Percentiles rank a stretch among this genome's conserved stretches.
phyloP scores from a whole-genome alignment of 2,888 invertebrate species.

The Philereme vetulata region DNA sequence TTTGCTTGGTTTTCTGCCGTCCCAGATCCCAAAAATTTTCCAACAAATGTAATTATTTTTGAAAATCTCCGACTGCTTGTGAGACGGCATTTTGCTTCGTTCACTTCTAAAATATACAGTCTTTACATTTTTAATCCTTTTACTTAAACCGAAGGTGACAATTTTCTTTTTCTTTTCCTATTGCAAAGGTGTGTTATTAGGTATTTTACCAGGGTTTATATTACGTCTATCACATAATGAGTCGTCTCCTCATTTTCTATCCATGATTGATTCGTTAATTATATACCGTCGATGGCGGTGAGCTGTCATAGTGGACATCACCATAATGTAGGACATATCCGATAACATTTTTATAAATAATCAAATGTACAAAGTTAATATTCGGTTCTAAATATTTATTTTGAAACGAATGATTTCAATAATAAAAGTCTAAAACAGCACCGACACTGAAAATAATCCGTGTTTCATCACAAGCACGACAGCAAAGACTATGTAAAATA shows the following conservation, averaged over 20 bases:
- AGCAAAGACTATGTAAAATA: conserved; percentile 23
- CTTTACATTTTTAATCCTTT: conserved; percentile 24
- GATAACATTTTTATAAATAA: too few species aligned
- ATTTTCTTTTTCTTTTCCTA: conserved; percentile 37
- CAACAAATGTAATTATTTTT: conserved; percentile 51
- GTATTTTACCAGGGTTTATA: conserved; percentile 45
- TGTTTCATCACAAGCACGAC: conserved; percentile 8
- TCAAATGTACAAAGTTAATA: neutral
- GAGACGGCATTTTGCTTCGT: conserved; percentile 32
- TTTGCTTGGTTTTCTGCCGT: conserved; percentile 46
- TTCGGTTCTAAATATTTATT: neutral
- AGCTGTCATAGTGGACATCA: conserved; percentile 1
- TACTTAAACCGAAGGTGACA: conserved; percentile 38
- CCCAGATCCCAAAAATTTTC: conserved; percentile 64
- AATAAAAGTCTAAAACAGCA: neutral
- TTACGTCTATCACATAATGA: conserved; percentile 45
- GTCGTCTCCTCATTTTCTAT: conserved; percentile 19
- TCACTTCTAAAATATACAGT: conserved; percentile 11
- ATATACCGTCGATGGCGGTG: conserved; percentile 2
- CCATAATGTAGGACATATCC: neutral
- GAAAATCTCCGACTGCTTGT: conserved; percentile 53
- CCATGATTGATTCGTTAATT: conserved; percentile 18
- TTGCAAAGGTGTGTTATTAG: conserved; percentile 45
- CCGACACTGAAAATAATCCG: conserved; percentile 1
- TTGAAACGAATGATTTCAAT: neutral